Percentiles rank a stretch among this genome's conserved stretches.
Evolutionary conservation across 2,888 invertebrate species (phyloP).

Genomic region (Spicauda simplicius): DNA sequence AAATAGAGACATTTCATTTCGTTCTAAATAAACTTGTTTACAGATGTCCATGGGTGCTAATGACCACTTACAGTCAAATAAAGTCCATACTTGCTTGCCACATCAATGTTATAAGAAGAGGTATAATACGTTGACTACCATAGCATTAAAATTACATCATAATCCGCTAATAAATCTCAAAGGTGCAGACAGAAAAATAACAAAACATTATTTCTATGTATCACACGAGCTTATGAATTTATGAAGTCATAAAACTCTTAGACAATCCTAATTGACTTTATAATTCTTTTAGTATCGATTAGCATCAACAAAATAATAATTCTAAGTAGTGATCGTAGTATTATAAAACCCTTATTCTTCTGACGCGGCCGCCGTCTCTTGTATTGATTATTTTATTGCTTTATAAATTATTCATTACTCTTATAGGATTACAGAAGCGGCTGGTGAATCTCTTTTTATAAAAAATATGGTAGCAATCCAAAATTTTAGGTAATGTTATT

Average conservation of each 20-base stretch:
- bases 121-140: too few species aligned
- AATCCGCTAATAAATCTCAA: too few species aligned
- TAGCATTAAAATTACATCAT: too few species aligned
- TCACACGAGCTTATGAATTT: neutral
- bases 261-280: slow-evolving; percentile 21
- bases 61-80: too few species aligned
- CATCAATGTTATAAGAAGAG: too few species aligned
- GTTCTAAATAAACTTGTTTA: too few species aligned
- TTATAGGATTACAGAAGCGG: slow-evolving; percentile 34
- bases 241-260: slow-evolving; percentile 4
- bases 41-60: too few species aligned
- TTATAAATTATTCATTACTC: slow-evolving; percentile 31
- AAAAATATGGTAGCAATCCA: slow-evolving; percentile 11
- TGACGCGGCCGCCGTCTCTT: slow-evolving; percentile 21
- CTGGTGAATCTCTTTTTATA: slow-evolving; percentile 23
- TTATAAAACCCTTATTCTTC: slow-evolving; percentile 24
- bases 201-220: too few species aligned
- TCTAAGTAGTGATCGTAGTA: slow-evolving; percentile 19
- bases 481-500: slow-evolving; percentile 3
- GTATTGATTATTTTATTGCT: slow-evolving; percentile 36
- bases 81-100: too few species aligned
- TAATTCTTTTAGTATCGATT: slow-evolving; percentile 23
- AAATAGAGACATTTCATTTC: too few species aligned
- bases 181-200: too few species aligned
- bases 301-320: slow-evolving; percentile 28